A percentile compares a stretch with the other conserved stretches of the same genome.
These are phyloP conservation scores for Druon quercuslanigerum DNA, from an alignment of 1,140 invertebrate species.

Conservation along the genomic window DNA sequence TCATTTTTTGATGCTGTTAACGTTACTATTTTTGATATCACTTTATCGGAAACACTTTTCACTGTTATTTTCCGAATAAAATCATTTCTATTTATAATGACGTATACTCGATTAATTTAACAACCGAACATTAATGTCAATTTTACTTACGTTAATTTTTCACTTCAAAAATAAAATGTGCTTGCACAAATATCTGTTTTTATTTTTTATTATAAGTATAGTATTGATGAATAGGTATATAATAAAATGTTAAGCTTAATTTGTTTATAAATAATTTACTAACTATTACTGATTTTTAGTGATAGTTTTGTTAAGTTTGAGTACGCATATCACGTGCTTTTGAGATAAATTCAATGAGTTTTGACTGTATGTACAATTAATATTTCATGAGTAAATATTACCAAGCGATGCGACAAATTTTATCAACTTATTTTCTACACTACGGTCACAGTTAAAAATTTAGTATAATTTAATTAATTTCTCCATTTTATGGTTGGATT, in stretches of 20 bases:
- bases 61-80: neutral
- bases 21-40: slow-evolving; percentile 25
- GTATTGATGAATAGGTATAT: no score
- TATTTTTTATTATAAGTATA: no score
- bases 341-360: neutral
- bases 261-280: neutral
- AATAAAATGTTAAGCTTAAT: no score
- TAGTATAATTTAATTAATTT: slow-evolving; percentile 46
- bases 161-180: slow-evolving; percentile 4
- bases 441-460: neutral
- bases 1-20: slow-evolving; percentile 22
- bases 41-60: neutral
- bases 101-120: slow-evolving; percentile 18
- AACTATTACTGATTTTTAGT: neutral
- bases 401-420: neutral
- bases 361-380: slow-evolving; percentile 12
- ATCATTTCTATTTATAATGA: slow-evolving; percentile 26
- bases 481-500: slow-evolving; percentile 68
- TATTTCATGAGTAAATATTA: neutral
- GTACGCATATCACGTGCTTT: neutral
- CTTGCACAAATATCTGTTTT: no score
- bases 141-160: slow-evolving; percentile 10
- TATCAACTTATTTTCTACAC: neutral
- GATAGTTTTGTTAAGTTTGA: neutral
- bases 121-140: slow-evolving; percentile 4